A percentile compares a stretch with the other conserved stretches of the same genome.
phyloP scores from a whole-genome alignment of 2,797 vertebrate genomes.

The Dipus sagitta region DNA sequence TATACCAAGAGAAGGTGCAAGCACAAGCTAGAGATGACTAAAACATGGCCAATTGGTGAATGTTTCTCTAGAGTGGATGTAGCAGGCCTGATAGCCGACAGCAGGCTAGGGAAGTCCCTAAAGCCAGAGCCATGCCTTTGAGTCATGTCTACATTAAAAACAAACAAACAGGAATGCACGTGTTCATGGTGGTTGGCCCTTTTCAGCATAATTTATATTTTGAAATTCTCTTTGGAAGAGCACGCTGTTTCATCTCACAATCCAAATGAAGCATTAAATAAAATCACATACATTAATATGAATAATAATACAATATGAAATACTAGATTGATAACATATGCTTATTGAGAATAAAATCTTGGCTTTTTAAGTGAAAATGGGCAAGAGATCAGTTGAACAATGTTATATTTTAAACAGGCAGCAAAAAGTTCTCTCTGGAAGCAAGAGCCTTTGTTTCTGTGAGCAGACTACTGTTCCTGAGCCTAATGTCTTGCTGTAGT shows the following conservation, averaged over 20 bases:
- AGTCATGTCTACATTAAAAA: neutral
- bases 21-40: neutral
- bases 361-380: conserved; percentile 39
- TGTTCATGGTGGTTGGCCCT: neutral
- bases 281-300: neutral
- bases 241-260: neutral
- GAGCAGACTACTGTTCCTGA: neutral
- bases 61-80: neutral
- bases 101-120: no score
- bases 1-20: neutral
- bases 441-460: neutral
- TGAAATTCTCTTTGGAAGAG: neutral
- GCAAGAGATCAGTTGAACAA: neutral
- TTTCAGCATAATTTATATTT: neutral
- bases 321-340: neutral
- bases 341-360: neutral
- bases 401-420: conserved; percentile 54
- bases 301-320: neutral
- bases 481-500: neutral
- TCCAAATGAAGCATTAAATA: neutral
- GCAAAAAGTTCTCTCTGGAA: conserved; percentile 21
- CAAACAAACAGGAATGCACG: neutral
- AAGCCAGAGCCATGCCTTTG: neutral
- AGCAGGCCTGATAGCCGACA: neutral
- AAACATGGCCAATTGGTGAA: neutral